Percentiles rank a stretch among this genome's conserved stretches.
Conservation (phyloP, 35 echinoderm and acorn worm species). For the Apostichopus parvimensis region DNA sequence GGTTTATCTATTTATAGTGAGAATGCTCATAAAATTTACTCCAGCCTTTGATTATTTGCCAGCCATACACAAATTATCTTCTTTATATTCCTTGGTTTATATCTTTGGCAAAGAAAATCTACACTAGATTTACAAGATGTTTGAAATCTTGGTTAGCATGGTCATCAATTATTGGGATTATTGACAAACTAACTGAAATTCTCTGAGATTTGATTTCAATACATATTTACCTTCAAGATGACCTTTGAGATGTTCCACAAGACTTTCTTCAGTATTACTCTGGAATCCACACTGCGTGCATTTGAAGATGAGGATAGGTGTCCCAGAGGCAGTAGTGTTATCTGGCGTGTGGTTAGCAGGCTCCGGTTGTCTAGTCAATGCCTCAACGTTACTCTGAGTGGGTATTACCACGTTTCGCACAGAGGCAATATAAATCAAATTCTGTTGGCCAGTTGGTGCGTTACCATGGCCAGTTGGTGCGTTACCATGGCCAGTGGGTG, state of each 20-base stretch:
- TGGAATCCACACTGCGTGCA: constrained; percentile 80
- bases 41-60: too few species aligned
- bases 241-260: constrained; percentile 70
- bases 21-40: too few species aligned
- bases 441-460: neutral
- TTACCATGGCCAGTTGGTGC: neutral
- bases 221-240: constrained; percentile 24
- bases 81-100: too few species aligned
- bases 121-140: too few species aligned
- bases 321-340: neutral
- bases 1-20: too few species aligned
- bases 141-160: too few species aligned
- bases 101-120: too few species aligned
- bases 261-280: constrained; percentile 48
- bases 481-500: neutral
- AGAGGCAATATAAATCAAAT: neutral
- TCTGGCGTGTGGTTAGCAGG: neutral
- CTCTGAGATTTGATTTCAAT: too few species aligned
- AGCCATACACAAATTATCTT: too few species aligned
- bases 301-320: constrained; percentile 58
- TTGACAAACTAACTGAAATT: too few species aligned
- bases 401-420: neutral
- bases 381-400: neutral
- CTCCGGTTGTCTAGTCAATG: neutral
- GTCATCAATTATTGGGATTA: too few species aligned